Percentiles rank a stretch among this genome's conserved stretches.
phyloP scores from a whole-genome alignment of 1,140 invertebrate species.

The Cryptotermes secundus region DNA sequence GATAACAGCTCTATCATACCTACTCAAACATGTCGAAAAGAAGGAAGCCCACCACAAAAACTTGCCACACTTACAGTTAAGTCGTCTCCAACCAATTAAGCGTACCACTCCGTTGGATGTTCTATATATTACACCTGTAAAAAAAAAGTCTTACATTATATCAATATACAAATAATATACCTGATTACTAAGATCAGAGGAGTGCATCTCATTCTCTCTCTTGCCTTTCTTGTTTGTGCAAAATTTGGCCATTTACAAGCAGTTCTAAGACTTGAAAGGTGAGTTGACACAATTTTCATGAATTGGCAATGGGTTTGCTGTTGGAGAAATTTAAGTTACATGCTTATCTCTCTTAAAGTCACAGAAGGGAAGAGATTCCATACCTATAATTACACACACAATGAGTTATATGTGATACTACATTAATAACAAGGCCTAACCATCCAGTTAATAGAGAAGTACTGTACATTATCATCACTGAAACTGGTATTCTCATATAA shows the following conservation, averaged over 20 bases:
- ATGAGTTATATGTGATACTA: background rate
- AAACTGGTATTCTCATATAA: too few species aligned
- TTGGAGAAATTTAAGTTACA: background rate
- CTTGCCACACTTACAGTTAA: slow-evolving; percentile 15
- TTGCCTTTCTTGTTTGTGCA: background rate
- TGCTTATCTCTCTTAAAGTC: background rate
- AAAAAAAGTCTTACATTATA: background rate
- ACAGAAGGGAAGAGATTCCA: background rate
- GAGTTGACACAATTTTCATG: background rate
- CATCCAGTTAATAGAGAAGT: too few species aligned
- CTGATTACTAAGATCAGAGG: background rate
- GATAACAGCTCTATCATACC: slow-evolving; percentile 5
- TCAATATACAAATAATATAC: background rate
- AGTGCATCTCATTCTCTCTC: background rate
- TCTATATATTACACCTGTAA: background rate
- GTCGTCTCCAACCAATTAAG: background rate
- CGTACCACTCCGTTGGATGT: background rate
- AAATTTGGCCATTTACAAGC: background rate
- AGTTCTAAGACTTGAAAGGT: background rate
- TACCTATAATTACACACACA: background rate
- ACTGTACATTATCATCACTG: too few species aligned
- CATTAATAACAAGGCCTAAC: background rate
- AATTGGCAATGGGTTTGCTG: background rate
- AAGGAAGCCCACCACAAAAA: slow-evolving; percentile 19
- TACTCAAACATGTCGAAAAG: background rate